Evolutionary conservation across 2,888 invertebrate genomes (phyloP).

Genomic region (Macrophya alboannulata): DNA sequence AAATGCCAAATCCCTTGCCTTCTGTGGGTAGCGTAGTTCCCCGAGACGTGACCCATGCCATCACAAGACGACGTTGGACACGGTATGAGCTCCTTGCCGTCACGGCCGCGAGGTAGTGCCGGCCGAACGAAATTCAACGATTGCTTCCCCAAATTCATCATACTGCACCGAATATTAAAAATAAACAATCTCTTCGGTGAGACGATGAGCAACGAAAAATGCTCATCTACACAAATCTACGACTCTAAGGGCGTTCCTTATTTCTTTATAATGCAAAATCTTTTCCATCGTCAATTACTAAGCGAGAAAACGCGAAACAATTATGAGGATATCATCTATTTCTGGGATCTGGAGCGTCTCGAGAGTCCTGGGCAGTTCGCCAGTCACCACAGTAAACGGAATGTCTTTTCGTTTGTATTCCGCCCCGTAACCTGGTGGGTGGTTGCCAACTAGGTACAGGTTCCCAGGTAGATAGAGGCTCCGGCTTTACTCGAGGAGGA

Average conservation of each 20-base stretch:
- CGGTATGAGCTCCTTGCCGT: slow-evolving; percentile 89
- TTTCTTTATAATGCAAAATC: background rate
- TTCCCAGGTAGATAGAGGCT: slow-evolving; percentile 63
- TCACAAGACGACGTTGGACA: slow-evolving; percentile 92
- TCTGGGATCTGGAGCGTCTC: slow-evolving; percentile 41
- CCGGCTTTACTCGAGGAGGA: slow-evolving; percentile 39
- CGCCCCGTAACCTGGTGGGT: background rate
- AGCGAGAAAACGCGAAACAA: background rate
- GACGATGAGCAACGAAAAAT: background rate
- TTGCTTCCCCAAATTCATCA: slow-evolving; percentile 75
- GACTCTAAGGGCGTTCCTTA: background rate
- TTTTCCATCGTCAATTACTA: background rate
- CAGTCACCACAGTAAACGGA: slow-evolving; percentile 36
- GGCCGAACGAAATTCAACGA: slow-evolving; percentile 77
- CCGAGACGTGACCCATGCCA: slow-evolving; percentile 93
- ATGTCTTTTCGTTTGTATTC: slow-evolving; percentile 44
- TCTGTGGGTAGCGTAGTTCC: slow-evolving; percentile 94
- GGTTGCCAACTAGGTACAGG: slow-evolving; percentile 56
- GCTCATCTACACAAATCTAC: background rate
- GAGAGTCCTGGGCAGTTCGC: slow-evolving; percentile 22
- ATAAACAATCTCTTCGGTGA: slow-evolving; percentile 44
- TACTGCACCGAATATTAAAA: slow-evolving; percentile 71
- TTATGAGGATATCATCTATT: background rate
- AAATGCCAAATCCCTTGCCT: slow-evolving; percentile 85
- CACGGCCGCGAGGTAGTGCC: slow-evolving; percentile 83